Evolutionary conservation across 1,140 invertebrate species (phyloP).

Genomic region (Sarcophaga bullata): DNA sequence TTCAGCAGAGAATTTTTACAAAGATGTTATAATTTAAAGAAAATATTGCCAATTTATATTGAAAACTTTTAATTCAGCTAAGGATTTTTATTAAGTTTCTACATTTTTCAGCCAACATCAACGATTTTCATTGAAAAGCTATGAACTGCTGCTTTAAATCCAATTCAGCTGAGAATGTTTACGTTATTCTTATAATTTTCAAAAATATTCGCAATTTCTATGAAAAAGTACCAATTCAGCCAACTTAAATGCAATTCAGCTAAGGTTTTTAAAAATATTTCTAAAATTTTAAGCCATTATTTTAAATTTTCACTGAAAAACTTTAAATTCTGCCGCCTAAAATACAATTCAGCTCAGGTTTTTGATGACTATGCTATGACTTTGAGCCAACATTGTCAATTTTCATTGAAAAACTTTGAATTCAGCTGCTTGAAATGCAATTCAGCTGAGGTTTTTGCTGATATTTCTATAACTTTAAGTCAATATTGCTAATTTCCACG

Average conservation of each 20-base stretch:
- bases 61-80: no score
- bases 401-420: no score
- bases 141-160: neutral
- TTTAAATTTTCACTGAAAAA: no score
- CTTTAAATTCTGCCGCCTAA: neutral
- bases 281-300: no score
- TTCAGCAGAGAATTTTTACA: no score
- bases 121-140: neutral
- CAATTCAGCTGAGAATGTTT: neutral
- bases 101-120: neutral
- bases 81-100: no score
- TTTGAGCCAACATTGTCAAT: neutral
- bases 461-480: neutral
- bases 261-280: no score
- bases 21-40: no score
- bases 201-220: neutral
- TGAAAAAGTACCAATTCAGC: neutral
- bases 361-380: neutral
- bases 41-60: no score
- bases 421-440: no score
- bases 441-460: no score
- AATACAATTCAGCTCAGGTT: slow-evolving; percentile 18
- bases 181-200: no score
- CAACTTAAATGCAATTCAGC: neutral
- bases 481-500: neutral